Conservation (phyloP, 2,888 invertebrate species). For the Liopterus haemorrhoidalis region DNA sequence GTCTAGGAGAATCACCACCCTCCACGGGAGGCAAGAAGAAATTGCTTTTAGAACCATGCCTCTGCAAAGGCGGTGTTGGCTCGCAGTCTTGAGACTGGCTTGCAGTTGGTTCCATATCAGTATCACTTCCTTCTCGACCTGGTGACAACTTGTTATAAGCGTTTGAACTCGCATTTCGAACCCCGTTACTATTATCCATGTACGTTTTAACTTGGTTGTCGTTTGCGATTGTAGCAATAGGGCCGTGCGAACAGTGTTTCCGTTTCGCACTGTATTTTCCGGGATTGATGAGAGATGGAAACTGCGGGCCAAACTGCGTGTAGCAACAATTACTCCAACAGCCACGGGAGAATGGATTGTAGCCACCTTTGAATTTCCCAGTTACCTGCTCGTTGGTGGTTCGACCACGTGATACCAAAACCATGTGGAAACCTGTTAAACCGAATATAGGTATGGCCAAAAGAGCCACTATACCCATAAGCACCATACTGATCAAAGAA, state of each 20-base stretch:
- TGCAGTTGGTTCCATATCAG: slow-evolving; percentile 82
- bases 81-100: slow-evolving; percentile 90
- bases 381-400: slow-evolving; percentile 99
- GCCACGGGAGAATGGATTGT: slow-evolving; percentile 95
- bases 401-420: slow-evolving; percentile 90
- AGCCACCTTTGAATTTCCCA: slow-evolving; percentile 97
- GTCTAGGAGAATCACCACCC: slow-evolving; percentile 52
- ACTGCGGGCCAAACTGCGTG: slow-evolving; percentile 93
- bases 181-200: slow-evolving; percentile 86
- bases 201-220: slow-evolving; percentile 93
- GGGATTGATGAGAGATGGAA: slow-evolving; percentile 72
- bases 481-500: slow-evolving; percentile 61
- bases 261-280: slow-evolving; percentile 62
- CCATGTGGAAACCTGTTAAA: slow-evolving; percentile 95
- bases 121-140: slow-evolving; percentile 74
- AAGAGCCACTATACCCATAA: slow-evolving; percentile 87
- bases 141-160: slow-evolving; percentile 90
- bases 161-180: slow-evolving; percentile 71
- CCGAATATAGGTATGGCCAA: slow-evolving; percentile 96
- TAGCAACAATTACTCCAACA: slow-evolving; percentile 94
- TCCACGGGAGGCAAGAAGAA: slow-evolving; percentile 74
- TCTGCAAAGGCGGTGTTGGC: slow-evolving; percentile 79
- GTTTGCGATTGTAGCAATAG: slow-evolving; percentile 49
- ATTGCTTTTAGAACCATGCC: slow-evolving; percentile 80
- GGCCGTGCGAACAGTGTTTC: slow-evolving; percentile 49